Evolutionary conservation across 2,113 vertebrate genomes (phyloP), one percentile per base, ranked within the genome.

Genomic region (Callorhinus ursinus): DNA sequence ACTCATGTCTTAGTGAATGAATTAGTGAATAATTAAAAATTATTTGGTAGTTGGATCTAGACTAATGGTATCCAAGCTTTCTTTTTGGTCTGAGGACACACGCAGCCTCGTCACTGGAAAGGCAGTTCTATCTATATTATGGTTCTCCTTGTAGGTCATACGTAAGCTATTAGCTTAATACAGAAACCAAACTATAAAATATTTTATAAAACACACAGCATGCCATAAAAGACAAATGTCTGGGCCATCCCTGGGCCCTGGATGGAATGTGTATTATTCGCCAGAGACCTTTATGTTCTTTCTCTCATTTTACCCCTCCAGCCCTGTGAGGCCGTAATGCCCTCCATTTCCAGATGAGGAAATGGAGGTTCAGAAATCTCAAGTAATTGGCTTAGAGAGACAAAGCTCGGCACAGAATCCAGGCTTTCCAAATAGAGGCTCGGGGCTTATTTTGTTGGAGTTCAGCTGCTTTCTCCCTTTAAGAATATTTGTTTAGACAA

Each of bases 401-500:
- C 53, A 94, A 86, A 84, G 39, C 4, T 14, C 61, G 49, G 19
- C 39, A 67, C 22, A 74, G 76, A 92, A 77, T 21, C 28, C 18
- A 81, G 39, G 31, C 85, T 92, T 79, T 13, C n/a, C 53, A 31
- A 93, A 39, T 80, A 55, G 24, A 21, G 42, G 5, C 19, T 71
- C 1, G 4, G 59, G 74, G 3, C 26, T 79, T 63, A 22, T 83
- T 95, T 88, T 79, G 55, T 39, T 67, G 9, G 51, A 86, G 15
- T 21, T 57, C 39, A 39, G 39, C 26, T 33, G 49, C 28, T 69
- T 71, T 80, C 55, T 86, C 71, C 42, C 55, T 96, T 95, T 80
- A 61, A 86, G 77, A 46, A 22, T 51, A 67, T 95, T 85, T 93
- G 67, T 86, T 90, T 94, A 94, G 85, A 88, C 46, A 88, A 71